These are phyloP conservation scores for Biston betularia DNA, from an alignment of 2,888 invertebrate species.

Conservation along the genomic window DNA sequence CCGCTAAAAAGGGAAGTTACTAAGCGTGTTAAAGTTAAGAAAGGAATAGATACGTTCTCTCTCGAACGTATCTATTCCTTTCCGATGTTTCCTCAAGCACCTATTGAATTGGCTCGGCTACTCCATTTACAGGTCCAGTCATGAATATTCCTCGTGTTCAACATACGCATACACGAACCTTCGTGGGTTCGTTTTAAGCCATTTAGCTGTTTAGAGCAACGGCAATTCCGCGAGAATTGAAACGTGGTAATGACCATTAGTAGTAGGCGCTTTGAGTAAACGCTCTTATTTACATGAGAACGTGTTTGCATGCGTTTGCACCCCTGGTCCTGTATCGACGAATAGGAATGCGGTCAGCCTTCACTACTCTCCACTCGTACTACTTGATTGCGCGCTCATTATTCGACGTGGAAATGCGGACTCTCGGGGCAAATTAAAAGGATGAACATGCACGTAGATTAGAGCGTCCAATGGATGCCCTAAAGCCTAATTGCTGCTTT, in stretches of 20 bases:
- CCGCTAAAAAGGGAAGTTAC: too few species aligned
- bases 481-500: slow-evolving; percentile 57
- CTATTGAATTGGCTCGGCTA: slow-evolving; percentile 59
- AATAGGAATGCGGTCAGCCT: slow-evolving; percentile 53
- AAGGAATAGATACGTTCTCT: slow-evolving; percentile 38
- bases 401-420: slow-evolving; percentile 51
- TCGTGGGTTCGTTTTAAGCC: slow-evolving; percentile 71
- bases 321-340: slow-evolving; percentile 54
- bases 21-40: slow-evolving; percentile 32
- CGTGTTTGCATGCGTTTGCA: slow-evolving; percentile 69
- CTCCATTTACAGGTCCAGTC: slow-evolving; percentile 63
- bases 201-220: slow-evolving; percentile 74
- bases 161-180: slow-evolving; percentile 59
- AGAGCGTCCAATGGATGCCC: slow-evolving; percentile 42
- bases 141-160: slow-evolving; percentile 74
- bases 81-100: slow-evolving; percentile 49
- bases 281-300: slow-evolving; percentile 79
- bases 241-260: slow-evolving; percentile 80
- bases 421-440: slow-evolving; percentile 52
- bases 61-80: slow-evolving; percentile 42
- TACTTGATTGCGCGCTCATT: slow-evolving; percentile 52
- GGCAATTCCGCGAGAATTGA: slow-evolving; percentile 69
- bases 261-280: slow-evolving; percentile 73
- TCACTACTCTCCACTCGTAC: slow-evolving; percentile 27
- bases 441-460: slow-evolving; percentile 48